phyloP scores from a whole-genome alignment of 1,140 invertebrate genomes.

The Periplaneta americana region DNA sequence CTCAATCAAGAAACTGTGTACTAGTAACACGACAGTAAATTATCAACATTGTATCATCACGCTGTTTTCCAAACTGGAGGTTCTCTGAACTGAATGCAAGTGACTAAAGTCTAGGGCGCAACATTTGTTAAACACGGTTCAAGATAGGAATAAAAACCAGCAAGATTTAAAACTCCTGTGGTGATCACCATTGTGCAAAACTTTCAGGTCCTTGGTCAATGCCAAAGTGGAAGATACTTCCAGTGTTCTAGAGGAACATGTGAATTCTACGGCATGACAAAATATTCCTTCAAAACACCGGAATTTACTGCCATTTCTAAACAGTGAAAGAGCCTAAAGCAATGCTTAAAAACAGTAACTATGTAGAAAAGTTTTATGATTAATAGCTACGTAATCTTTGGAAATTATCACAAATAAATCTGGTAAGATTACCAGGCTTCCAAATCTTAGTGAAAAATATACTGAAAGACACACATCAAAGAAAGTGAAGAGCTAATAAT shows the following conservation, averaged over 20 bases:
- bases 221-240: not conserved
- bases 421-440: not conserved
- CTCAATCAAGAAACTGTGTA: too few relatives aligned
- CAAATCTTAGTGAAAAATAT: not conserved
- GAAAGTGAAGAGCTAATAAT: too few relatives aligned
- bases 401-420: not conserved
- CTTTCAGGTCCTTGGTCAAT: not conserved
- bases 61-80: too few relatives aligned
- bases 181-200: too few relatives aligned
- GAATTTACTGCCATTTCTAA: not conserved
- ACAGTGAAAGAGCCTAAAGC: not conserved
- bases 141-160: too few relatives aligned
- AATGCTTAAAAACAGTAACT: not conserved
- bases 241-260: not conserved
- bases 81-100: too few relatives aligned
- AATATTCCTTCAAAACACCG: not conserved
- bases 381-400: not conserved
- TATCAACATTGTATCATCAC: too few relatives aligned
- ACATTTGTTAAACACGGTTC: too few relatives aligned
- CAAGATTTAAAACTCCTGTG: too few relatives aligned
- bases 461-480: not conserved
- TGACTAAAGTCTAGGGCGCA: too few relatives aligned
- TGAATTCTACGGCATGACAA: not conserved
- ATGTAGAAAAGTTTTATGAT: not conserved
- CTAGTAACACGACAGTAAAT: too few relatives aligned